These are phyloP conservation scores for Borostomias antarcticus DNA, from an alignment of 2,797 vertebrate species.

Conservation along the genomic window DNA sequence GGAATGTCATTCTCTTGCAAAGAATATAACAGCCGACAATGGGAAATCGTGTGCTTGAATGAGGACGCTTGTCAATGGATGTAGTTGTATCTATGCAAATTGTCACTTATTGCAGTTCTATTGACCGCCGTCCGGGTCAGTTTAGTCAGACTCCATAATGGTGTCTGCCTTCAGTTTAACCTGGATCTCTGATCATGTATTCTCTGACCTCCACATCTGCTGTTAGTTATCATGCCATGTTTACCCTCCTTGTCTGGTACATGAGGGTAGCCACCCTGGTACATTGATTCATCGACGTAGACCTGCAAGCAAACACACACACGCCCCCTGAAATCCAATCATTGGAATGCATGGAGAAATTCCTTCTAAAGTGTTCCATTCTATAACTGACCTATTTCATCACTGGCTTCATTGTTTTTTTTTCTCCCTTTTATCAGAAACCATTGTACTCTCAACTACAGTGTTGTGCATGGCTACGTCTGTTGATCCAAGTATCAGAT, in stretches of 20 bases:
- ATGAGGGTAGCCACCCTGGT: conserved; percentile 56
- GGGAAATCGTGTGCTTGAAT: too few species aligned
- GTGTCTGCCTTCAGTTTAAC: background rate
- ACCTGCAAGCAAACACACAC: conserved; percentile 47
- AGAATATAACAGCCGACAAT: too few species aligned
- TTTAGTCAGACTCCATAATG: conserved; percentile 11
- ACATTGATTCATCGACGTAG: conserved; percentile 48
- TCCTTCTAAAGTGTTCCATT: background rate
- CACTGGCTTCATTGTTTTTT: too few species aligned
- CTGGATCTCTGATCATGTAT: conserved; percentile 12
- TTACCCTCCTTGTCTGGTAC: conserved; percentile 49
- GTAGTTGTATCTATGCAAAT: too few species aligned
- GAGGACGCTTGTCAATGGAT: too few species aligned
- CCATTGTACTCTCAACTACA: background rate
- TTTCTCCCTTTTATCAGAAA: too few species aligned
- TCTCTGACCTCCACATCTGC: conserved; percentile 36
- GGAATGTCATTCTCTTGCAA: too few species aligned
- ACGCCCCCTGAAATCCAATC: background rate
- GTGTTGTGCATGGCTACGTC: background rate
- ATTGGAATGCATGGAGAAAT: background rate
- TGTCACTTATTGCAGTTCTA: background rate
- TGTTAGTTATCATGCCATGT: conserved; percentile 68
- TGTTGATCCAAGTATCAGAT: background rate
- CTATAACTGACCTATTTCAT: background rate
- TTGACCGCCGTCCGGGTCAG: background rate